Evolutionary conservation across 2,888 invertebrate genomes (phyloP).

Genomic region (Ophion obscuratus): DNA sequence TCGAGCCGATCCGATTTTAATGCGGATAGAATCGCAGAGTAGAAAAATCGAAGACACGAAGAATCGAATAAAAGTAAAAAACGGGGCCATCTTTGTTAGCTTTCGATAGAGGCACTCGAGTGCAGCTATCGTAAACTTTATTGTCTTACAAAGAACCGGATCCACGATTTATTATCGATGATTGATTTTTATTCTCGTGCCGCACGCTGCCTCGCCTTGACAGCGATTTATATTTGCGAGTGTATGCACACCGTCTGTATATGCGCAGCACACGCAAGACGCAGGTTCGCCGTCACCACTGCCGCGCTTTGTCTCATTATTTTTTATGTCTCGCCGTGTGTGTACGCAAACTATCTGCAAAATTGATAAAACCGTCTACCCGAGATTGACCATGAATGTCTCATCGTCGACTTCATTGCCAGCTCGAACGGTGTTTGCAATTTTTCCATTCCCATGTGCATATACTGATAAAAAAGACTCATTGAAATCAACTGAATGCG

Average conservation of each 20-base stretch:
- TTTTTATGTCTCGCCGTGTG: slow-evolving; percentile 52
- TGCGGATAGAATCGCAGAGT: neutral
- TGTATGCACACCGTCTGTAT: neutral
- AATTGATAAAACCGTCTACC: slow-evolving; percentile 53
- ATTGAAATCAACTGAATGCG: no score
- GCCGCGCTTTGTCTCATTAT: slow-evolving; percentile 19
- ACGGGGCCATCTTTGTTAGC: neutral
- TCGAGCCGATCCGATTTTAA: neutral
- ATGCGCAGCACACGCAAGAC: neutral
- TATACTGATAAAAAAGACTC: neutral
- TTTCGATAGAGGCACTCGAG: slow-evolving; percentile 18
- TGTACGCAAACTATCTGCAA: slow-evolving; percentile 52
- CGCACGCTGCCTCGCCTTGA: slow-evolving; percentile 8
- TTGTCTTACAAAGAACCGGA: slow-evolving; percentile 32
- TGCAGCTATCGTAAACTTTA: slow-evolving; percentile 21
- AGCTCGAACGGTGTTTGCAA: neutral
- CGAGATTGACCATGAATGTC: slow-evolving; percentile 46
- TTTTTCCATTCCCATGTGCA: neutral
- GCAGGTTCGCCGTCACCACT: slow-evolving; percentile 15
- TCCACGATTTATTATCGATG: slow-evolving; percentile 44
- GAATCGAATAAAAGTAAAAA: neutral
- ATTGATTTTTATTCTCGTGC: slow-evolving; percentile 43
- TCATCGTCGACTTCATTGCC: slow-evolving; percentile 19
- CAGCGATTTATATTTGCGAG: slow-evolving; percentile 3
- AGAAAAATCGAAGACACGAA: neutral